Base-by-base conservation (phyloP, 2,113 vertebrate genomes). In the Xiphorhynchus elegans region DNA sequence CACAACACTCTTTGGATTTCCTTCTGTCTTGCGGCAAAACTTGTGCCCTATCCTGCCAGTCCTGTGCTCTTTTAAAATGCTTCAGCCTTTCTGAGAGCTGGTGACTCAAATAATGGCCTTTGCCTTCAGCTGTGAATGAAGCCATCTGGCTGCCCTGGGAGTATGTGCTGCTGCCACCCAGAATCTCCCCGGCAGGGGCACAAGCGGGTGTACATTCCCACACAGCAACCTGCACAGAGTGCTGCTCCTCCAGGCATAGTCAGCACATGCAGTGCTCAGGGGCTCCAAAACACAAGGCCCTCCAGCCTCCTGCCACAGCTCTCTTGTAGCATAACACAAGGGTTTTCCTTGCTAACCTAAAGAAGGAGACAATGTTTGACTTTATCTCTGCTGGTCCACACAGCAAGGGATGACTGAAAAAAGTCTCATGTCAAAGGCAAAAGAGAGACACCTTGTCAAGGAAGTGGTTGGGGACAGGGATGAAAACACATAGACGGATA, bases 1-100 rank as follows among this genome's bases (percentile, higher is more conserved):
- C 42, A 62, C 3, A 3, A 33, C 0, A 1, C 17, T 26, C 28
- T 66, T 69, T 1, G 2, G 35, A 50, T 21, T 17, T 26, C 35
- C 14, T 69, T 67, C 21, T 66, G 21, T 72, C 28, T 37, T n/a
- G 10, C 62, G 70, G 29, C 21, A 76, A 84, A 46, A 28, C 12
- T 79, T 40, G 11, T 37, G 52, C 8, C 18, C 40, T 46, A 29
- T 92, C 49, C 60, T 86, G 23, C 3, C 33, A 70, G 26, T 69
- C 14, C 25, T 80, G 47, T 67, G 52, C 8, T 76, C 33, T 72
- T 73, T 40, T 21, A 67, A 58, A 55, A 44, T 55, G 31, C 31
- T 55, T 59, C 55, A 64, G 15, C 31, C 15, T 59, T 78, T 77
- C 64, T 33, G 31, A 67, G n/a, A 77, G 55, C 42, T 64, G 49